phyloP scores from a whole-genome alignment of 2,888 invertebrate genomes.

The Ophion obscuratus region DNA sequence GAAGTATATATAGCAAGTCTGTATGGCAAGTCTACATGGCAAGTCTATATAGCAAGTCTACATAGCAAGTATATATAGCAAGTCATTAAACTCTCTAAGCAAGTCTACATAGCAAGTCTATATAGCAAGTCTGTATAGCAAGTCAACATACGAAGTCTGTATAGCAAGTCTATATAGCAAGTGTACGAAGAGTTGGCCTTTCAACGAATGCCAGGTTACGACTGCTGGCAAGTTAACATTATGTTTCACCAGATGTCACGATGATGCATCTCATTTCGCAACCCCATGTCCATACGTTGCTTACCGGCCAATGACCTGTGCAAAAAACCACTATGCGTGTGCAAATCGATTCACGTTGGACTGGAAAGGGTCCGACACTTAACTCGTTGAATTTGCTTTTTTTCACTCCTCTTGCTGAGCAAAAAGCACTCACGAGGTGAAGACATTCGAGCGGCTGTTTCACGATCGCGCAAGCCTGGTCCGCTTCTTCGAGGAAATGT shows the following conservation, averaged over 20 bases:
- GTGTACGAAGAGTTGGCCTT: too few species aligned
- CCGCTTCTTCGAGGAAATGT: neutral
- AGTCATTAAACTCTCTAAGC: too few species aligned
- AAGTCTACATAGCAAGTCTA: too few species aligned
- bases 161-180: too few species aligned
- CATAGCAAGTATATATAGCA: too few species aligned
- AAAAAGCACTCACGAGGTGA: neutral
- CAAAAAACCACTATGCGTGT: neutral
- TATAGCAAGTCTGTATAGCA: too few species aligned
- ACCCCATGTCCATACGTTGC: neutral
- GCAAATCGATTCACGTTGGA: neutral
- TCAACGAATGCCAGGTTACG: neutral
- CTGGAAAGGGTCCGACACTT: neutral
- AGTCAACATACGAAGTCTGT: too few species aligned
- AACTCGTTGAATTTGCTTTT: neutral
- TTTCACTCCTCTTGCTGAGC: neutral
- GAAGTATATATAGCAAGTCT: too few species aligned
- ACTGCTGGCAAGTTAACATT: neutral
- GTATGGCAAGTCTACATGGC: too few species aligned
- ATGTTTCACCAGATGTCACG: constrained; percentile 6
- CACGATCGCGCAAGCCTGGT: neutral
- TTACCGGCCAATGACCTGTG: neutral
- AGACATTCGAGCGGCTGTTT: neutral
- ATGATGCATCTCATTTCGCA: neutral
- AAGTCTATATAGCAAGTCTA: too few species aligned